Evolutionary conservation across 2,797 vertebrate genomes (phyloP), one percentile per base, ranked within the genome.

Genomic region (Champsocephalus esox): DNA sequence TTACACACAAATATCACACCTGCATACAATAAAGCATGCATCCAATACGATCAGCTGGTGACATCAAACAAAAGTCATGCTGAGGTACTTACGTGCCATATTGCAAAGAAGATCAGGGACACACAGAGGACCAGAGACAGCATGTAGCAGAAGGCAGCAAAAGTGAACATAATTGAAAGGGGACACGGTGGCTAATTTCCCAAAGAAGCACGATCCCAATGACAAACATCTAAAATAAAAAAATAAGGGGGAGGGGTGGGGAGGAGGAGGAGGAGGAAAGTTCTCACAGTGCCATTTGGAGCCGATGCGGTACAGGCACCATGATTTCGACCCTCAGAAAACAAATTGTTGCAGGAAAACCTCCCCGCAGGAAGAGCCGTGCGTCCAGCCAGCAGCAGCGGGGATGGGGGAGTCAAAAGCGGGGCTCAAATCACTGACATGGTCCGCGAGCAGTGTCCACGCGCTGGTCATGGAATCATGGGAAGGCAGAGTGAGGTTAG

Each of bases 61-160:
- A 21, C 12, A 55, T 38, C 34, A 13, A 17, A 43, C 1, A 9
- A 58, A 5, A n/a, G 10, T 12, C 13, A 17, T 12, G n/a, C 6
- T 6, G 2, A 55, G 71, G n/a, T 90, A 95, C 95, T 96, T 88
- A 96, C 95, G 65, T 95, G 95, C 95, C 95, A 96, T 88, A 96
- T 95, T 63, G 94, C 95, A 73, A 96, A 96, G 92, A 96, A 95
- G 90, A 96, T 95, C 54, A 96, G 94, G 41, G 95, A 95, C 55
- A 95, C 95, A 2, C 94, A 95, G 82, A 96, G 95, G 77, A 96
- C 94, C 88, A 96, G 90, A 62, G 95, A 95, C 83, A 96, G 94
- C 95, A 96, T 95, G 87, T 96, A 96, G 89, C 95, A 96, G 84
- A 96, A 96, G 89, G 95, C 94, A 92, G 95, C 95, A 84, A 96